These are phyloP conservation scores for Isotomurus palustris DNA, from an alignment of 2,888 invertebrate species.

Conservation along the genomic window DNA sequence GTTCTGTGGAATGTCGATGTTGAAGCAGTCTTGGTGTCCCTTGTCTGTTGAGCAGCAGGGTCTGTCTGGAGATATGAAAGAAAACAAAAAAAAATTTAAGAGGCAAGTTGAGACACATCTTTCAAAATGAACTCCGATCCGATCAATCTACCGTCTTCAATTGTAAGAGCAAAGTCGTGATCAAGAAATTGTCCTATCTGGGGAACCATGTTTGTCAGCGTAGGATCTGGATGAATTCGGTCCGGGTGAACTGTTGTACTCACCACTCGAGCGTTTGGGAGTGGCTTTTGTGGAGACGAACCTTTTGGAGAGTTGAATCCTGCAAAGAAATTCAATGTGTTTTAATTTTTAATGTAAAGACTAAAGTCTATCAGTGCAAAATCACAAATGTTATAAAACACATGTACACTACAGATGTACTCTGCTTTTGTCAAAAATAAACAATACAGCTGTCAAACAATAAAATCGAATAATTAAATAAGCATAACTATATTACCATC, in stretches of 20 bases:
- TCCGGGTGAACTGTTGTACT: slow-evolving; percentile 35
- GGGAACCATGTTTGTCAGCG: slow-evolving; percentile 36
- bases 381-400: no score
- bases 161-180: slow-evolving; percentile 14
- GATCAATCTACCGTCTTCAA: not conserved
- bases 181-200: slow-evolving; percentile 25
- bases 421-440: no score
- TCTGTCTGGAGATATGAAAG: no score
- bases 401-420: no score
- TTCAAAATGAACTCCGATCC: not conserved
- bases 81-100: no score
- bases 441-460: no score
- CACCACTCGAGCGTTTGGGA: slow-evolving; percentile 33
- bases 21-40: slow-evolving; percentile 37
- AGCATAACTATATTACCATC: slow-evolving; percentile 3
- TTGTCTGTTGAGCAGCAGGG: slow-evolving; percentile 34
- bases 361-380: not conserved
- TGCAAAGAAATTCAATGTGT: not conserved
- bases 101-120: no score
- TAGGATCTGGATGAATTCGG: slow-evolving; percentile 21
- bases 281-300: slow-evolving; percentile 16
- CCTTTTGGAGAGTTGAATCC: slow-evolving; percentile 34
- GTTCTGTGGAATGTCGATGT: slow-evolving; percentile 35
- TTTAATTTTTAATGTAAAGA: not conserved
- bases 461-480: not conserved